Evolutionary conservation across 2,113 vertebrate species (phyloP), one percentile per base, ranked within the genome.

Genomic region (Cyanoramphus novaezelandiae): DNA sequence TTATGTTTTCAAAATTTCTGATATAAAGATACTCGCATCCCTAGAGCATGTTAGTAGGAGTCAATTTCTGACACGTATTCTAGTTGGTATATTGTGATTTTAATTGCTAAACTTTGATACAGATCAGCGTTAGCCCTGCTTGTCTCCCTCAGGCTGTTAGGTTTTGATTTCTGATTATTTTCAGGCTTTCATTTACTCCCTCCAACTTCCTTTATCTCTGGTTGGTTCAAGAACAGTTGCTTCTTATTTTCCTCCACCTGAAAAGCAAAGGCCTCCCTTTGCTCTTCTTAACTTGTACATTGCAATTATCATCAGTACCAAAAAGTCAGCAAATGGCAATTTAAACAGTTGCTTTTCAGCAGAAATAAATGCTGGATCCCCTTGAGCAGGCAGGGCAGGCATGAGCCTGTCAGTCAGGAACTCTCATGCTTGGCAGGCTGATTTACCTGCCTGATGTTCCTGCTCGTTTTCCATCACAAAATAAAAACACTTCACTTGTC

Each of bases 381-480:
- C 69, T 84, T 2, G 13, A 84, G 86, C 74, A 94, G 71, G 62
- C 77, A 92, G 44, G 57, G 80, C 77, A 94, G 81, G 77, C 4
- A 47, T 75, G 55, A 93, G 83, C 44, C 77, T 94, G 95, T 91
- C 95, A 95, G 57, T 93, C 91, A 91, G 37, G 49, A 89, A n/a
- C 39, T 79, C 77, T 81, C 65, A 33, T 69, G 65, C 59, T 92
- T 87, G 91, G 74, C 88, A 91, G 62, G 83, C 63, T 0, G 53
- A 94, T 95, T 93, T 97, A 96, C 95, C 80, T 96, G 90, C 62
- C 90, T 92, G 90, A 92, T 93, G 90, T 96, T 93, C 49, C 88
- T 76, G 19, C 86, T 96, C 57, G 2, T 96, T 94, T 81, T 91
- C 91, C 44, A 82, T 92, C 88, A 87, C 88, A 91, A 95, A 96